Evolutionary conservation across 2,888 invertebrate species (phyloP).

Genomic region (Andrena minutula): DNA sequence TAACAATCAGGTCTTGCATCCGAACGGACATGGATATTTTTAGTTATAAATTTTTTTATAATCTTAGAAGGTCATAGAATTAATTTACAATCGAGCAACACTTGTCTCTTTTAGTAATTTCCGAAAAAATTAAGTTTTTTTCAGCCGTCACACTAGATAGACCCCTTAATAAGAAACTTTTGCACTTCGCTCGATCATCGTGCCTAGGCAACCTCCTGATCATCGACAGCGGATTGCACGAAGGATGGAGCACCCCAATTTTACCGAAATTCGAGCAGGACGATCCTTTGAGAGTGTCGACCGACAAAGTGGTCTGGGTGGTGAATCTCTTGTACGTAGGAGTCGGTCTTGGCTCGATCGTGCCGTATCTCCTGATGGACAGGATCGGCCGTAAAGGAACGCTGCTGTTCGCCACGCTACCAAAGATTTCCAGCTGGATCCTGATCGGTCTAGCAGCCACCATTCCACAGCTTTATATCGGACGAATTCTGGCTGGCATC

Average conservation of each 20-base stretch:
- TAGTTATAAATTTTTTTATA: too few species aligned
- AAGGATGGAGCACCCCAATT: constrained; percentile 83
- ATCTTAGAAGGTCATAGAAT: too few species aligned
- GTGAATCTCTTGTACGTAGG: constrained; percentile 81
- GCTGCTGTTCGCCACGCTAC: constrained; percentile 79
- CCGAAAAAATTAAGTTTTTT: too few species aligned
- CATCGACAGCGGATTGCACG: constrained; percentile 82
- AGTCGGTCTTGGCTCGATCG: constrained; percentile 79
- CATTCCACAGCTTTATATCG: constrained; percentile 74
- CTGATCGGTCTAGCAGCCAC: constrained; percentile 76
- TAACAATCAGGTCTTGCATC: too few species aligned
- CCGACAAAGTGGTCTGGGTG: constrained; percentile 75
- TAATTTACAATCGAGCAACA: too few species aligned
- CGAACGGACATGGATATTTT: too few species aligned
- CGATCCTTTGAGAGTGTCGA: constrained; percentile 74
- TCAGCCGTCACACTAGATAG: background rate
- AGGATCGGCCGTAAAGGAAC: constrained; percentile 82
- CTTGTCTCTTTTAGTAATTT: too few species aligned
- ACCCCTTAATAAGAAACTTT: background rate
- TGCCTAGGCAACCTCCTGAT: constrained; percentile 81
- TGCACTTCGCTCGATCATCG: constrained; percentile 14
- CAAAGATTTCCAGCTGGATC: constrained; percentile 81
- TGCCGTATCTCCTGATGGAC: constrained; percentile 81
- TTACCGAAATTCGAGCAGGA: constrained; percentile 79
- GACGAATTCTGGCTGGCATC: constrained; percentile 79